Percentiles rank a stretch among this genome's conserved stretches.
Conservation (phyloP, 2,888 invertebrate species). For the Ophion ellenae region DNA sequence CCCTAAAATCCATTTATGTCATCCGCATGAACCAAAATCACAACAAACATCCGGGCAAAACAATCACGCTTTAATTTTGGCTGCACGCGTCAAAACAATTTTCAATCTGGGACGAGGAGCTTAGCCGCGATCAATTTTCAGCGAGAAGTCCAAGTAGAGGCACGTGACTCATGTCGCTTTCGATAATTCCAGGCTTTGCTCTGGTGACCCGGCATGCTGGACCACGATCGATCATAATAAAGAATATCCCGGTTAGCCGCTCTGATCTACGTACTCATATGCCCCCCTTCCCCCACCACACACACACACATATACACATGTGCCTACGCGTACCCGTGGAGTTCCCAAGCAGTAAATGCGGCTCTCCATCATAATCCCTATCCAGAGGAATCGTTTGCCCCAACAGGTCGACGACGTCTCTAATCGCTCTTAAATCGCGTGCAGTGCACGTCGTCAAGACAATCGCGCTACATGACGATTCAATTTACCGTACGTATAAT, state of each 20-base stretch:
- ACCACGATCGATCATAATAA: constrained; percentile 78
- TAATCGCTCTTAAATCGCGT: constrained; percentile 46
- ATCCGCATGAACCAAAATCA: too few relatives aligned
- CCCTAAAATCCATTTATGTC: too few relatives aligned
- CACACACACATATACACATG: constrained; percentile 6
- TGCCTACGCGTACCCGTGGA: neutral
- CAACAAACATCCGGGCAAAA: neutral
- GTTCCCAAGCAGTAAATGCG: constrained; percentile 38
- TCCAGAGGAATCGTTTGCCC: constrained; percentile 43
- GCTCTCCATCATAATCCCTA: constrained; percentile 56
- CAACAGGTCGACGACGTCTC: constrained; percentile 54
- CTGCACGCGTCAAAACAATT: neutral
- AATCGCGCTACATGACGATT: constrained; percentile 43
- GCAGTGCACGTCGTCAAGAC: constrained; percentile 14
- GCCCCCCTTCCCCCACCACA: neutral
- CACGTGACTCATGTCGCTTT: constrained; percentile 44
- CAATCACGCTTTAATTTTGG: neutral
- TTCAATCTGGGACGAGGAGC: neutral
- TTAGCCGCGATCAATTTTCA: constrained; percentile 5
- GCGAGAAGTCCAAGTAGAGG: neutral
- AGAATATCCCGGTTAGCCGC: constrained; percentile 28
- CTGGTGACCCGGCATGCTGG: constrained; percentile 74
- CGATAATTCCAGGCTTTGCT: constrained; percentile 70
- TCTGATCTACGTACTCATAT: neutral
- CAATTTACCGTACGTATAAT: constrained; percentile 30